Percentiles rank a stretch among this genome's conserved stretches.
Evolutionary conservation across 2,113 vertebrate genomes (phyloP).

Genomic region (Macrotis lagotis): DNA sequence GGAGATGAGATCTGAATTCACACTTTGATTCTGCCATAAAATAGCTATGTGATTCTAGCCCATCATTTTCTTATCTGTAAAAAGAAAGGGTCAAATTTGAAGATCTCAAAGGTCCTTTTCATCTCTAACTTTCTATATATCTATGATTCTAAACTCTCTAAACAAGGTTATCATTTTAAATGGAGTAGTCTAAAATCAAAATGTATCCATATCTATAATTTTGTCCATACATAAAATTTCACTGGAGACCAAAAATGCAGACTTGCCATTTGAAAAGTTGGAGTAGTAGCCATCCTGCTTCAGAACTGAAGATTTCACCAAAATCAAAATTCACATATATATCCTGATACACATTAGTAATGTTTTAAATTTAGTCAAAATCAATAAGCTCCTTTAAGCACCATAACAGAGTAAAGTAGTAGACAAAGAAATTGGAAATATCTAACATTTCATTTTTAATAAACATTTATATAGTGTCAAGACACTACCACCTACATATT

Average conservation of each 20-base stretch:
- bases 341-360: background rate
- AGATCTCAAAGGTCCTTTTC: background rate
- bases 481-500: background rate
- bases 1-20: background rate
- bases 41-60: too few species aligned
- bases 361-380: background rate
- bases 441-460: background rate
- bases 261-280: background rate
- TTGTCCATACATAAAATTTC: background rate
- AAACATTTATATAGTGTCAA: background rate
- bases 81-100: background rate
- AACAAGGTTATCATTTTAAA: constrained; percentile 9
- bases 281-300: background rate
- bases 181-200: background rate
- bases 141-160: background rate
- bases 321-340: constrained; percentile 27
- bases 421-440: background rate
- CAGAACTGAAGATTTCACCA: background rate
- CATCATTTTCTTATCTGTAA: background rate
- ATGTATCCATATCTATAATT: background rate
- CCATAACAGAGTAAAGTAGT: background rate
- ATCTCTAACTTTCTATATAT: background rate
- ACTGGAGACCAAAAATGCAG: background rate
- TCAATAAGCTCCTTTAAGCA: background rate
- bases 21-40: background rate